These are phyloP conservation scores for Xiphophorus hellerii DNA, from an alignment of 2,113 vertebrate genomes.

Conservation along the genomic window DNA sequence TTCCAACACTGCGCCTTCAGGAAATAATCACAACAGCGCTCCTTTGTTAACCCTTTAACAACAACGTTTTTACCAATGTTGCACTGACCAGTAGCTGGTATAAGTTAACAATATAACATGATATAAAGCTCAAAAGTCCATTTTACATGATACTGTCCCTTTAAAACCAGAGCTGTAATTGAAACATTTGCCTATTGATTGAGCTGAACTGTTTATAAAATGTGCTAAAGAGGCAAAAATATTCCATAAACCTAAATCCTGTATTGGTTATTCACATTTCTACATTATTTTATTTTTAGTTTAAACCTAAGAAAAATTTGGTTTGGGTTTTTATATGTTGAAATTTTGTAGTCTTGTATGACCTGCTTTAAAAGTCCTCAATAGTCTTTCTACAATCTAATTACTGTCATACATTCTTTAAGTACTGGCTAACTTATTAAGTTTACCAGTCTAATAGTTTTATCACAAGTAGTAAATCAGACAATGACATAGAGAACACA, in stretches of 20 bases:
- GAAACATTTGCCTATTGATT: neutral
- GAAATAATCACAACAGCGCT: too few relatives aligned
- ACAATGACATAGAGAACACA: neutral
- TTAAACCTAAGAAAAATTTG: neutral
- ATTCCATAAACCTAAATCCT: neutral
- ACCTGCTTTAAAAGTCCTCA: neutral
- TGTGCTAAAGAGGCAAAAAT: too few relatives aligned
- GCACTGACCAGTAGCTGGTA: too few relatives aligned
- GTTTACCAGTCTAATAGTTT: neutral
- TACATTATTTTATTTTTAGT: neutral
- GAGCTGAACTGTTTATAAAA: neutral
- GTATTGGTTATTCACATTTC: neutral
- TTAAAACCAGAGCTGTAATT: neutral
- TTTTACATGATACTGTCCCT: too few relatives aligned
- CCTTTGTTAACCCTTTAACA: too few relatives aligned
- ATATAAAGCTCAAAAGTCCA: too few relatives aligned
- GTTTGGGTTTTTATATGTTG: neutral
- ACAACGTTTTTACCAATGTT: too few relatives aligned
- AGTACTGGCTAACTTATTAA: neutral
- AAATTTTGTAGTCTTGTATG: neutral
- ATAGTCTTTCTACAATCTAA: neutral
- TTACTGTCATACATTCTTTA: neutral
- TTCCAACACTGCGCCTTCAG: too few relatives aligned
- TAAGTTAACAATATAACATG: too few relatives aligned
- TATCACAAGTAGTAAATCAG: neutral